phyloP scores from a whole-genome alignment of 2,888 invertebrate genomes.

The Ophioninae sp. region DNA sequence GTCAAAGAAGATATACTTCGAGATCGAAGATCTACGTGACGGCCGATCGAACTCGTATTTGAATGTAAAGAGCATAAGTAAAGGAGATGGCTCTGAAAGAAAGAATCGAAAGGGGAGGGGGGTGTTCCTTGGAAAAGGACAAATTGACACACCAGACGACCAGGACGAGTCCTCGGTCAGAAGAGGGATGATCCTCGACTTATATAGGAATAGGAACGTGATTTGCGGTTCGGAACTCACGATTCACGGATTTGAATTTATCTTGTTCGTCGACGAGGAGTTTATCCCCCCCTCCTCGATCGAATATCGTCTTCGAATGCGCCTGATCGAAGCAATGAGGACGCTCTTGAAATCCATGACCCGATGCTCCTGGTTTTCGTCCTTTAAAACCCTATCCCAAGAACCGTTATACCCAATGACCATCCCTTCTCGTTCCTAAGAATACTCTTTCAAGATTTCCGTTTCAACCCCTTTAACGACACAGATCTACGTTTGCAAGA shows the following conservation, averaged over 20 bases:
- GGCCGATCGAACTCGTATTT: slow-evolving; percentile 54
- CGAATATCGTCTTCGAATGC: slow-evolving; percentile 35
- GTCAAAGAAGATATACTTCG: slow-evolving; percentile 23
- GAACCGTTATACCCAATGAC: slow-evolving; percentile 29
- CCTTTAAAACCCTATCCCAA: slow-evolving; percentile 14
- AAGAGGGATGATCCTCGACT: slow-evolving; percentile 78
- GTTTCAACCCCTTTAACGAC: slow-evolving; percentile 49
- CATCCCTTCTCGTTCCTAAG: slow-evolving; percentile 32
- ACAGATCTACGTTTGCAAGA: no score
- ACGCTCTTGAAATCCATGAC: slow-evolving; percentile 31
- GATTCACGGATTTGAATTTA: slow-evolving; percentile 78
- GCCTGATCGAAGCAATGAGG: slow-evolving; percentile 19
- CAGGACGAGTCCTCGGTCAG: slow-evolving; percentile 71
- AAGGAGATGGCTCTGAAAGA: slow-evolving; percentile 72
- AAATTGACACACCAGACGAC: background rate
- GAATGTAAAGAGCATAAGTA: slow-evolving; percentile 73
- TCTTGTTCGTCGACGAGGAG: slow-evolving; percentile 66
- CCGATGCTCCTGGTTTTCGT: slow-evolving; percentile 1
- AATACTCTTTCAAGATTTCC: background rate
- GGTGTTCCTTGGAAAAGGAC: background rate
- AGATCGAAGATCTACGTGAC: slow-evolving; percentile 60
- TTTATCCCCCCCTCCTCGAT: slow-evolving; percentile 28
- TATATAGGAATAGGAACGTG: slow-evolving; percentile 76
- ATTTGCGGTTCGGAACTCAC: slow-evolving; percentile 76
- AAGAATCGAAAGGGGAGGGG: slow-evolving; percentile 5